A percentile compares a stretch with the other conserved stretches of the same genome.
Evolutionary conservation across 2,113 vertebrate genomes (phyloP).

Genomic region (Hyaena hyaena): DNA sequence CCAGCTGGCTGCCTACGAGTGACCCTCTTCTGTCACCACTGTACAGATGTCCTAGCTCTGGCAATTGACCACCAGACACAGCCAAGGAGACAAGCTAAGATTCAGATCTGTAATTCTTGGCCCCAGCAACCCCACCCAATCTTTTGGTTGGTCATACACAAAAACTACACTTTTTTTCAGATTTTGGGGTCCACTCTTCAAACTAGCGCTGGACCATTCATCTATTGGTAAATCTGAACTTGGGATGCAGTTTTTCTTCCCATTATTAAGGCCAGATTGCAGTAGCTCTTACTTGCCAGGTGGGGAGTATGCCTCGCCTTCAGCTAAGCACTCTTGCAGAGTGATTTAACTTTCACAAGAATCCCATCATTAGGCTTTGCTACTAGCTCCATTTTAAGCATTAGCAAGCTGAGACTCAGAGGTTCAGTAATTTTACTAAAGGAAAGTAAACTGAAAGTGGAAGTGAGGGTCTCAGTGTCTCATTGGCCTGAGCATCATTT

Average conservation of each 20-base stretch:
- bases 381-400: not conserved
- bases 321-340: not conserved
- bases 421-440: not conserved
- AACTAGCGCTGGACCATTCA: not conserved
- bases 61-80: not conserved
- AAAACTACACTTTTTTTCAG: not conserved
- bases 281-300: not conserved
- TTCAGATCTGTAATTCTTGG: not conserved
- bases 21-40: not conserved
- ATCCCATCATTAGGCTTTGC: not conserved
- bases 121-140: not conserved
- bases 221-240: not conserved
- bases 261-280: not conserved
- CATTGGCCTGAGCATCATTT: not conserved
- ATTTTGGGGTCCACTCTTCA: not conserved
- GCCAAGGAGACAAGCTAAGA: not conserved
- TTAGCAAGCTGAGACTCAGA: not conserved
- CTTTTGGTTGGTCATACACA: not conserved
- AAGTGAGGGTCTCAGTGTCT: not conserved
- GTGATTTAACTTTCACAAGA: not conserved
- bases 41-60: not conserved
- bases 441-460: not conserved
- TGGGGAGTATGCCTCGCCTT: not conserved
- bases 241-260: not conserved
- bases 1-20: not conserved